These are phyloP conservation scores for Pongo pygmaeus DNA, from an alignment of 2,113 vertebrate species.

Conservation along the genomic window DNA sequence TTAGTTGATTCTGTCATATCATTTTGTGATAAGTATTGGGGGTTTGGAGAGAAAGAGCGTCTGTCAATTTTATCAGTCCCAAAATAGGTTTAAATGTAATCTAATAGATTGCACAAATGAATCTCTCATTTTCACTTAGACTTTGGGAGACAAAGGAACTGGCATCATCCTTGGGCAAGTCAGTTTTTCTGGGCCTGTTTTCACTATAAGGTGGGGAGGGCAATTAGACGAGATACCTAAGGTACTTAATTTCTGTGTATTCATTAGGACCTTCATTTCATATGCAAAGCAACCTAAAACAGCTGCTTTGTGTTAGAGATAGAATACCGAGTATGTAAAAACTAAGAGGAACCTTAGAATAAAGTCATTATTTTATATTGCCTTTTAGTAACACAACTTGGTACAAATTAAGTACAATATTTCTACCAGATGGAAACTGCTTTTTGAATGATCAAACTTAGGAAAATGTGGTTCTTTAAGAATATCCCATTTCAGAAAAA, in stretches of 20 bases:
- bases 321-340: not conserved
- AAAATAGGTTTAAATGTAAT: not conserved
- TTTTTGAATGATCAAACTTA: not conserved
- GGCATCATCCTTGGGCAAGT: not conserved
- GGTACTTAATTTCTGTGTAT: not conserved
- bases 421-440: not conserved
- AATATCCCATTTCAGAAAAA: not conserved
- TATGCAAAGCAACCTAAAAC: constrained; percentile 5
- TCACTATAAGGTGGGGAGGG: not conserved
- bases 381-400: not conserved
- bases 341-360: not conserved
- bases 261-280: constrained; percentile 40
- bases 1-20: constrained; percentile 15
- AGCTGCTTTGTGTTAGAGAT: not conserved
- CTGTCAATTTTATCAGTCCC: not conserved
- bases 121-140: not conserved
- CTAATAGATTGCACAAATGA: not conserved
- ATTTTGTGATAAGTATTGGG: not conserved
- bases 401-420: not conserved
- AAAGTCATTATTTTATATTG: not conserved
- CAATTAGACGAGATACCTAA: not conserved
- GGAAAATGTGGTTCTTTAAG: not conserved
- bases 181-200: not conserved
- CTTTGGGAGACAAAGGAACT: not conserved
- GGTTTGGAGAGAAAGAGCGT: not conserved